Evolutionary conservation across 2,113 vertebrate genomes (phyloP), one percentile per base, ranked within the genome.

Genomic region (Dicentrarchus labrax): DNA sequence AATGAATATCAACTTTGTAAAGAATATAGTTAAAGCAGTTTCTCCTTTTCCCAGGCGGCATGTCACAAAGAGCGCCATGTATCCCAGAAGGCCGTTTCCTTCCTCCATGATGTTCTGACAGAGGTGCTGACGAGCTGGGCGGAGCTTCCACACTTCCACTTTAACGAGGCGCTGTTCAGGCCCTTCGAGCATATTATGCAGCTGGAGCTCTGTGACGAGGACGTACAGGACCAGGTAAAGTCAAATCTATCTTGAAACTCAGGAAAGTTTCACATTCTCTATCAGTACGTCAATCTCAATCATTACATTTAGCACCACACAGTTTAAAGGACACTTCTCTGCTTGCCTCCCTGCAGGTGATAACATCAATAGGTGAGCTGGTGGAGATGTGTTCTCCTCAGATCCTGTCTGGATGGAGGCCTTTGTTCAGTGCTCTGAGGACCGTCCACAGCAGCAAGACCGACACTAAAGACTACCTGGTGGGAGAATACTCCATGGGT

Each of bases 181-280:
- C 98, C 98, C 5, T 97, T 99, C 2, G 98, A 99, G 86, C 97
- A 96, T 53, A 98, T 99, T 85, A 99, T 99, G 98, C 98, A 99
- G 94, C 96, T 99, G 80, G 98, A 99, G 91, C 92, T 99, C 15
- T 99, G 98, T 13, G 98, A 99, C 5, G 98, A 99, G 72, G 98
- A 99, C 0, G 98, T 99, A 2, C 98, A 99, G 90, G 98, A 99
- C 91, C 98, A 99, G 98, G 98, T 96, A 73, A 43, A 70, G 59
- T 60, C 10, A 3, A 2, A 12, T 3, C 61, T 12, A 30, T 30
- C 61, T 13, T 41, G 13, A 17, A 17, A 36, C 1, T 30, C 59
- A 39, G 59, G 59, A 47, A 47, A 17, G 61, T 30, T 38, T 39
- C 5, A 30, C 11, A 0, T 48, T 21, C 1, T 38, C 5, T 21